A percentile compares a stretch with the other conserved stretches of the same genome.
Evolutionary conservation across 1,140 invertebrate species (phyloP).

Genomic region (Adoxophyes honmai): DNA sequence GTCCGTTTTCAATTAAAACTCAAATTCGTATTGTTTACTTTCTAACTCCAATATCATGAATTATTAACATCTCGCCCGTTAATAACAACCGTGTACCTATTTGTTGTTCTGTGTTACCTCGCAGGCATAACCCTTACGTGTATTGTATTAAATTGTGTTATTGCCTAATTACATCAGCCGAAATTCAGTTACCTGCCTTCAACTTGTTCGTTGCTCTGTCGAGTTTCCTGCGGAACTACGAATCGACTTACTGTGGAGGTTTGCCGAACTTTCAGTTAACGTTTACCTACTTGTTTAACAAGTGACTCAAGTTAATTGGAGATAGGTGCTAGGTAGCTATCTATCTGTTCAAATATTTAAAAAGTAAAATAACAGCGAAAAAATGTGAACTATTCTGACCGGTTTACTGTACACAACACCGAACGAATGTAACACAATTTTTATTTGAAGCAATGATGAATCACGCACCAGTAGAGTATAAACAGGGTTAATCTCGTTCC

Average conservation of each 20-base stretch:
- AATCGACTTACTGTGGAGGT: conserved; percentile 2
- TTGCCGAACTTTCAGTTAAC: not conserved
- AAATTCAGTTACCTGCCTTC: conserved; percentile 13
- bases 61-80: conserved; percentile 32
- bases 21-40: conserved; percentile 41
- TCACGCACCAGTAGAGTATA: conserved; percentile 31
- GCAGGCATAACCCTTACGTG: conserved; percentile 10
- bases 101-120: conserved; percentile 21
- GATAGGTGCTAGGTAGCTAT: not conserved
- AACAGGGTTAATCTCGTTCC: conserved; percentile 59
- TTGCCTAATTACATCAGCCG: conserved; percentile 14
- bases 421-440: not conserved
- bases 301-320: conserved; percentile 1
- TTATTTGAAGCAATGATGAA: conserved; percentile 5
- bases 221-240: conserved; percentile 11
- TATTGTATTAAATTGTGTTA: conserved; percentile 12
- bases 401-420: not conserved
- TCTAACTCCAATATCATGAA: conserved; percentile 42
- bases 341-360: too few species aligned
- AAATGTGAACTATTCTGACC: not conserved
- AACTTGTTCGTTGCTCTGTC: conserved; percentile 1
- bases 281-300: conserved; percentile 21
- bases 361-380: too few species aligned
- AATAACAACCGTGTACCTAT: conserved; percentile 30
- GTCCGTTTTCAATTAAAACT: conserved; percentile 62